A percentile compares a stretch with the other conserved stretches of the same genome.
Conservation (phyloP, 2,888 invertebrate genomes). For the Pristionchus fissidentatus region DNA sequence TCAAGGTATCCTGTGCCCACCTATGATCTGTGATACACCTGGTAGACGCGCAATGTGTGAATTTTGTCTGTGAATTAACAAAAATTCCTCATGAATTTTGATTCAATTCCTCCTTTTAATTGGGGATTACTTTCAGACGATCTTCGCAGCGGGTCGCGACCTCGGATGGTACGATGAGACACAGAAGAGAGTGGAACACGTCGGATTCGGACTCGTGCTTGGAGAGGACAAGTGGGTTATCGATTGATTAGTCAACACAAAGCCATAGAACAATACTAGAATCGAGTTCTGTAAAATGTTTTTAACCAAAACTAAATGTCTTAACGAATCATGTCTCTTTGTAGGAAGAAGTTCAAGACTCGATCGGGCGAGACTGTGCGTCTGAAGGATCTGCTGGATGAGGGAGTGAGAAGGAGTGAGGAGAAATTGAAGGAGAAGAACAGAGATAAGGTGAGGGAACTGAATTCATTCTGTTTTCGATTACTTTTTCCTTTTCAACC, state of each 20-base stretch:
- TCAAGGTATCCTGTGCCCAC: no score
- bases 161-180: constrained; percentile 84
- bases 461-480: background rate
- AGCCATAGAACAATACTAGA: background rate
- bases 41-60: no score
- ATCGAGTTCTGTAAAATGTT: background rate
- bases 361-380: constrained; percentile 95
- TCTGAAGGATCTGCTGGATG: constrained; percentile 89
- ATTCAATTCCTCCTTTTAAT: no score
- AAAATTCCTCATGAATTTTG: no score
- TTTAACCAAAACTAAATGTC: background rate
- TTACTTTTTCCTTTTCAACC: background rate
- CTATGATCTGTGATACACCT: no score
- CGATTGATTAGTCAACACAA: background rate
- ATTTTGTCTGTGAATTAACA: no score
- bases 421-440: constrained; percentile 78
- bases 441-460: constrained; percentile 75
- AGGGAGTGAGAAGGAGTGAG: constrained; percentile 81
- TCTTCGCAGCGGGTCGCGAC: constrained; percentile 86
- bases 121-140: constrained; percentile 77
- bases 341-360: constrained; percentile 95
- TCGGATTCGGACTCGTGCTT: constrained; percentile 94
- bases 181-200: constrained; percentile 86
- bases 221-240: constrained; percentile 87
- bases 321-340: constrained; percentile 4